A percentile compares a stretch with the other conserved stretches of the same genome.
phyloP scores from a whole-genome alignment of 1,140 invertebrate species.

The Drosophila micromelanica region DNA sequence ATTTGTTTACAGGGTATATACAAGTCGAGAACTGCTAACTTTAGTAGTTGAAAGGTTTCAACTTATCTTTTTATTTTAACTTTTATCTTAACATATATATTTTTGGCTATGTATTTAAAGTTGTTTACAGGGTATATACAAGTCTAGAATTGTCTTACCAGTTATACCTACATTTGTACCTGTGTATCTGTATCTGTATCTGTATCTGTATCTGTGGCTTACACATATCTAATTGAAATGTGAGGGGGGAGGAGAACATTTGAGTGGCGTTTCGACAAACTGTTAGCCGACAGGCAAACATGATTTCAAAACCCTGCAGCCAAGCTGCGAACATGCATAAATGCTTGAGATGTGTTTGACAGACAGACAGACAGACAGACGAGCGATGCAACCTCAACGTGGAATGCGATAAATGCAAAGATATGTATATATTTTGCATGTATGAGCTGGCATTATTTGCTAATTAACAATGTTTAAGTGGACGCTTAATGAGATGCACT shows the following conservation, averaged over 20 bases:
- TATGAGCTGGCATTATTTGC: conserved; percentile 15
- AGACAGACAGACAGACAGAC: neutral
- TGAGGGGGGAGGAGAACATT: neutral
- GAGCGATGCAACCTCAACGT: conserved; percentile 15
- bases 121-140: neutral
- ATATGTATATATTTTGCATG: neutral
- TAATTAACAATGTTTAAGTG: conserved; percentile 51
- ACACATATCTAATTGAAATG: conserved; percentile 24
- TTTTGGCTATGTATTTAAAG: too few species aligned
- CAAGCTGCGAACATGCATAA: conserved; percentile 18
- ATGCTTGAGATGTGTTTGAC: conserved; percentile 25
- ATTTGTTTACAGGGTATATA: too few species aligned
- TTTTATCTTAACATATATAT: too few species aligned
- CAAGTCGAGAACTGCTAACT: too few species aligned
- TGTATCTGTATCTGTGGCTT: neutral
- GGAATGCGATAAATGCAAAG: conserved; percentile 12
- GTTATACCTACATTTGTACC: neutral
- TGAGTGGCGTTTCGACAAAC: conserved; percentile 21
- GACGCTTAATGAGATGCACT: conserved; percentile 21
- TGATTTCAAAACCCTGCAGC: conserved; percentile 9
- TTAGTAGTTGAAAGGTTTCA: too few species aligned
- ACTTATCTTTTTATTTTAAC: too few species aligned
- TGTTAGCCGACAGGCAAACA: conserved; percentile 23
- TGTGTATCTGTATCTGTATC: neutral
- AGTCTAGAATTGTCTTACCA: neutral